A percentile compares a stretch with the other conserved stretches of the same genome.
Conservation (phyloP, 2,113 vertebrate species). For the Pyrgilauda ruficollis region DNA sequence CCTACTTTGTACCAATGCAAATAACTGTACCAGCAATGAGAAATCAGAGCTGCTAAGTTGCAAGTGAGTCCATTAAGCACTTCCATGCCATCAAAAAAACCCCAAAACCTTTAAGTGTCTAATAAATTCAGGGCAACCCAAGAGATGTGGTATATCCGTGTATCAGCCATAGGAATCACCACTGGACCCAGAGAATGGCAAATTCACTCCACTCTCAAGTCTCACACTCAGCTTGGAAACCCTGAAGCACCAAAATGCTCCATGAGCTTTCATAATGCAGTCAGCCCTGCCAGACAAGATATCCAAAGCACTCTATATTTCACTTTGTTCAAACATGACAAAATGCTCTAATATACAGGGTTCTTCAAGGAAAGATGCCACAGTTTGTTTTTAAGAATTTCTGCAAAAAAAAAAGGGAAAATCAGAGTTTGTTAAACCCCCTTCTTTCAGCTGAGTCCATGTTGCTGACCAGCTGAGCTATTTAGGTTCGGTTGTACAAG, state of each 20-base stretch:
- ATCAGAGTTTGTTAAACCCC: background rate
- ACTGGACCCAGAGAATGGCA: background rate
- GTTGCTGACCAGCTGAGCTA: background rate
- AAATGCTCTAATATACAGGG: background rate
- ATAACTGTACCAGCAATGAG: background rate
- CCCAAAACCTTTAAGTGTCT: background rate
- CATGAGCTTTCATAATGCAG: background rate
- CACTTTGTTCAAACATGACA: background rate
- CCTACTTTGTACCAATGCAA: background rate
- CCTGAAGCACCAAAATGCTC: background rate
- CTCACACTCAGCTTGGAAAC: background rate
- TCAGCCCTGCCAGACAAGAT: background rate
- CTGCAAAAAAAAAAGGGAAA: background rate
- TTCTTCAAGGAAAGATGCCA: background rate
- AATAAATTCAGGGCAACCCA: background rate
- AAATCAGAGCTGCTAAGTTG: background rate
- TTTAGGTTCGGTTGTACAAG: background rate
- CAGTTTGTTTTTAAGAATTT: background rate
- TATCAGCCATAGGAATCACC: background rate
- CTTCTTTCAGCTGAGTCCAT: background rate
- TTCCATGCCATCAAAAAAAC: background rate
- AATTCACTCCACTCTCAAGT: background rate
- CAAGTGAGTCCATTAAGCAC: background rate
- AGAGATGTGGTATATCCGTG: background rate
- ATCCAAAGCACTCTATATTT: background rate